Base-by-base conservation (phyloP, 2,113 vertebrate species). In the Microcebus murinus region DNA sequence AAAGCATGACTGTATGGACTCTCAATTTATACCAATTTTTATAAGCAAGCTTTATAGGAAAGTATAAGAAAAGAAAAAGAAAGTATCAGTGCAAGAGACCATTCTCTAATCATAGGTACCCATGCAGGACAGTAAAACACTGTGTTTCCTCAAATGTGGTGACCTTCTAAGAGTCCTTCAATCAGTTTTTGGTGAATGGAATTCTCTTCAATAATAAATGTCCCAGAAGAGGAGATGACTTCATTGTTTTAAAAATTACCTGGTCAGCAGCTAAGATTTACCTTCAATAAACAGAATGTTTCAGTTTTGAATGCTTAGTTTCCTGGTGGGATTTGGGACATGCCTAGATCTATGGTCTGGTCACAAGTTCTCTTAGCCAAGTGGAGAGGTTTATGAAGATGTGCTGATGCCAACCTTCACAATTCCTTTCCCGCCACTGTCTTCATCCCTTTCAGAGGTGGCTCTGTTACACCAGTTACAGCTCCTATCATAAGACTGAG, bases 391-490 rank as follows among this genome's bases (percentile, higher is more conserved):
- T 42, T 9, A 5, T 39, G 27, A 50, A 8, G 42, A 48, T 23
- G 12, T 8, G 0, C 12, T 2, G 34, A 13, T 36, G 77, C 36
- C 36, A 6, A 1, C 0, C 4, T 10, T 48, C 52, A 48, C 14
- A 27, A 7, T 76, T 57, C 65, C 31, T 20, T 63, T 17, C 31
- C 13, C 31, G 6, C 8, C 48, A 31, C 63, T 27, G 79, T 21
- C 31, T 3, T 10, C 15, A 27, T 74, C 12, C 70, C 31, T 23
- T 36, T 23, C 4, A 6, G 48, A 12, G 18, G 36, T 0, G 7
- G 13, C 13, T 45, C 1, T 14, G 7, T 8, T 2, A 39, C 39
- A 2, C 36, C 15, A 4, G 3, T 14, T 0, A 1, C 0, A 36
- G 36, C 1, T 36, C 21, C 74, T 23, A 1, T 5, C 12, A 2